phyloP scores from a whole-genome alignment of 2,113 vertebrate species.

The Baryphthengus martii region DNA sequence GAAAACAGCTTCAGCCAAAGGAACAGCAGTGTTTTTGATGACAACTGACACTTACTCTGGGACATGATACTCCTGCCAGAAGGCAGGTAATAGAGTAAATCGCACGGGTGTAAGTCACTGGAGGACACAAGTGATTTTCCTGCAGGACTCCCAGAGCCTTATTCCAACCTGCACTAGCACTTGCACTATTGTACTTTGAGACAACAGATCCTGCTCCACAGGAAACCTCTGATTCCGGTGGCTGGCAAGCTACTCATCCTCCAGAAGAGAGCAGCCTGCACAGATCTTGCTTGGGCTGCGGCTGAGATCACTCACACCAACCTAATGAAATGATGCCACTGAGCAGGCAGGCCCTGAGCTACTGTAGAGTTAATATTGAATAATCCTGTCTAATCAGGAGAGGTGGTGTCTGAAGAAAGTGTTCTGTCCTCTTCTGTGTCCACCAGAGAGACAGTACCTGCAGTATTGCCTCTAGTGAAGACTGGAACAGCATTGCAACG shows the following conservation, averaged over 20 bases:
- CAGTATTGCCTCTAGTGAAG: not conserved
- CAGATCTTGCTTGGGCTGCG: not conserved
- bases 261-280: not conserved
- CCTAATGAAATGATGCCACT: not conserved
- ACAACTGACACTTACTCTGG: not conserved
- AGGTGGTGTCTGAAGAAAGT: not conserved
- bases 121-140: not conserved
- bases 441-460: not conserved
- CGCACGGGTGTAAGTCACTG: not conserved
- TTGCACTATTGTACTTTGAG: not conserved
- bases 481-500: not conserved
- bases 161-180: not conserved
- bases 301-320: not conserved
- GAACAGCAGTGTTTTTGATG: constrained; percentile 35
- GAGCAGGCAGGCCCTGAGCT: not conserved
- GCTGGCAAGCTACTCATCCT: not conserved
- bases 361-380: not conserved
- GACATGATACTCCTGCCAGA: not conserved
- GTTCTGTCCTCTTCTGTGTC: not conserved
- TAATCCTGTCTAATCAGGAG: not conserved
- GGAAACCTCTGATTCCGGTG: not conserved
- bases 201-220: not conserved
- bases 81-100: not conserved
- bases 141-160: not conserved
- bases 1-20: constrained; percentile 38